Conservation (phyloP, 2,888 invertebrate genomes). For the Penaeus monodon region DNA sequence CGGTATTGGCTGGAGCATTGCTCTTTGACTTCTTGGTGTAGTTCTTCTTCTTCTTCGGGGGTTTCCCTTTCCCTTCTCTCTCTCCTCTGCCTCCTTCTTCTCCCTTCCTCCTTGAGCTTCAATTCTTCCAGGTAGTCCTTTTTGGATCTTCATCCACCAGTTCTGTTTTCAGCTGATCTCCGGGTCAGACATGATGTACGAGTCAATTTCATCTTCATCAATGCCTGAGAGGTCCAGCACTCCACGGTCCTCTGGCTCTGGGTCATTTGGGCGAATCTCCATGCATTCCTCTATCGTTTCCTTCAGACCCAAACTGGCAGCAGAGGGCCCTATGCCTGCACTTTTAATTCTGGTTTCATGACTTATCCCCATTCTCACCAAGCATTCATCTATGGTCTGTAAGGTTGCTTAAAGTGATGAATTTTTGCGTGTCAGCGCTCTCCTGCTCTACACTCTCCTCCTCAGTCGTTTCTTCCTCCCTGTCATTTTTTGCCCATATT, state of each 20-base stretch:
- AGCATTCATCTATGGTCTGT: constrained; percentile 70
- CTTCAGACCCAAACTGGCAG: constrained; percentile 69
- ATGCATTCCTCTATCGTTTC: constrained; percentile 68
- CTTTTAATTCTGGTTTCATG: constrained; percentile 35
- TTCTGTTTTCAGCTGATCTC: constrained; percentile 85
- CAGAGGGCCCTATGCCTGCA: constrained; percentile 66
- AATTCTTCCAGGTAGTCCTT: constrained; percentile 87
- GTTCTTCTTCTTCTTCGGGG: constrained; percentile 83
- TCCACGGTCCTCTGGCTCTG: constrained; percentile 68
- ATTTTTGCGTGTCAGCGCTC: constrained; percentile 70
- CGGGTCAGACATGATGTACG: constrained; percentile 84
- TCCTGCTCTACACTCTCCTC: constrained; percentile 66
- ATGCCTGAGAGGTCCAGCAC: constrained; percentile 81
- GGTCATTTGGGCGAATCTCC: constrained; percentile 57
- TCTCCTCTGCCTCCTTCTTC: constrained; percentile 86
- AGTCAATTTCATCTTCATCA: constrained; percentile 91
- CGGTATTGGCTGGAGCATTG: constrained; percentile 73
- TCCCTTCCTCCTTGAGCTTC: constrained; percentile 87
- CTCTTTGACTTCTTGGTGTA: constrained; percentile 76
- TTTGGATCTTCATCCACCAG: constrained; percentile 91
- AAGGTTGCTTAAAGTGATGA: constrained; percentile 73
- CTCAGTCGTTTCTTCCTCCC: constrained; percentile 41
- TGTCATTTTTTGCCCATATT: constrained; percentile 65
- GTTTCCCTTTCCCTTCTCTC: constrained; percentile 87
- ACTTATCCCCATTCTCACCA: constrained; percentile 35